Percentiles rank a stretch among this genome's conserved stretches.
These are phyloP conservation scores for Cheirogaleus medius DNA, from an alignment of 2,113 vertebrate genomes.

Conservation along the genomic window DNA sequence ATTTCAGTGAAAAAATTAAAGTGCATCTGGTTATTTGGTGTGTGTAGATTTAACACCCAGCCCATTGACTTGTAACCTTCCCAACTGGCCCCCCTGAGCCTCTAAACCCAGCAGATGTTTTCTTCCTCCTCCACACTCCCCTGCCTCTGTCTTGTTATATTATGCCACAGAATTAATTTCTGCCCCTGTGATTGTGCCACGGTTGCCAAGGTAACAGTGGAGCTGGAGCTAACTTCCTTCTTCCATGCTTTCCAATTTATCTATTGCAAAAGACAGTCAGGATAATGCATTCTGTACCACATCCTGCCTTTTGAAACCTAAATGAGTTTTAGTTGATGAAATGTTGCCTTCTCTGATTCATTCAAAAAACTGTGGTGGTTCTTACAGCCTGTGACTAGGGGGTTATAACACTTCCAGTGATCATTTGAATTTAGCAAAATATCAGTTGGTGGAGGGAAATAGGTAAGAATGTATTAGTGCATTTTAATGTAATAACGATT, in stretches of 20 bases:
- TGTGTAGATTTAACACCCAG: neutral
- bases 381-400: neutral
- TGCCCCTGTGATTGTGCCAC: neutral
- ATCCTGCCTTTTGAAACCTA: slow-evolving; percentile 37
- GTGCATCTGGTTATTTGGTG: neutral
- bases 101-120: neutral
- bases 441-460: slow-evolving; percentile 54
- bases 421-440: slow-evolving; percentile 36
- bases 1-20: neutral
- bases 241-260: neutral
- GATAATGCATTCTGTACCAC: neutral
- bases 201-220: slow-evolving; percentile 42
- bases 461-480: slow-evolving; percentile 53
- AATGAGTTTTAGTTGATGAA: slow-evolving; percentile 7
- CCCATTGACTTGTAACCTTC: neutral
- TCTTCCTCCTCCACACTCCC: neutral
- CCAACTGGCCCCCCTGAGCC: neutral
- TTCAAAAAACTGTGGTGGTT: neutral
- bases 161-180: neutral
- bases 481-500: slow-evolving; percentile 47
- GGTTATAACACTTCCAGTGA: neutral
- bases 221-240: neutral
- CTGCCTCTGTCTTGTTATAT: neutral
- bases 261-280: neutral
- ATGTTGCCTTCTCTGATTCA: slow-evolving; percentile 36